These are phyloP conservation scores for Heteromyza rotundicornis DNA, from an alignment of 2,888 invertebrate genomes.

Conservation along the genomic window DNA sequence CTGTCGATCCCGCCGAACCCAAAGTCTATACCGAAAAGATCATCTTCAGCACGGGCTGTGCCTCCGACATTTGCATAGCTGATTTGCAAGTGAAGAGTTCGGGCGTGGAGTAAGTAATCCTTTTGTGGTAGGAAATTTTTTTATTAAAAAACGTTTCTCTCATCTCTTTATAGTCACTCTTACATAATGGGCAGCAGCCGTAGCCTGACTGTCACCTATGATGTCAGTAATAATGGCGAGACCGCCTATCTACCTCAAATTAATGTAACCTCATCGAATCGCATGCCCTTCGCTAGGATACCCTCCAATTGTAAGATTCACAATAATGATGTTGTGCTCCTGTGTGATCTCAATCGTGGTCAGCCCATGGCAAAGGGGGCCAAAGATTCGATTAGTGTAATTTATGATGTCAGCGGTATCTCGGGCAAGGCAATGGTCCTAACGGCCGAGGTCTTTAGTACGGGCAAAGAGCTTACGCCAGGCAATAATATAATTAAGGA, in stretches of 20 bases:
- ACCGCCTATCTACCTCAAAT: conserved; percentile 64
- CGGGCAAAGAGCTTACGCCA: conserved; percentile 54
- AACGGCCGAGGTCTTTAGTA: conserved; percentile 58
- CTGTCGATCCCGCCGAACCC: conserved; percentile 59
- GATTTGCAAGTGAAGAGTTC: conserved; percentile 54
- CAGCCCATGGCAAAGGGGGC: conserved; percentile 51
- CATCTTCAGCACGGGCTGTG: conserved; percentile 61
- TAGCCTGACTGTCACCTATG: conserved; percentile 54
- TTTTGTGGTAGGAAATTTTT: not conserved
- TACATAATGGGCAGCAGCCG: conserved; percentile 58
- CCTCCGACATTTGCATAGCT: conserved; percentile 57
- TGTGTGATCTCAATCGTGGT: conserved; percentile 57
- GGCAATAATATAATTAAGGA: conserved; percentile 49
- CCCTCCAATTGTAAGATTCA: conserved; percentile 55
- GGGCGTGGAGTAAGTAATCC: conserved; percentile 49
- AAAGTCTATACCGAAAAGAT: conserved; percentile 55
- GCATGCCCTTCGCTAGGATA: conserved; percentile 55
- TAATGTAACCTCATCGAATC: conserved; percentile 62
- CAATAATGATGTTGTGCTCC: conserved; percentile 42
- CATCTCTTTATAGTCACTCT: conserved; percentile 40
- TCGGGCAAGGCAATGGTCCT: conserved; percentile 50
- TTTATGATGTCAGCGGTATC: conserved; percentile 57
- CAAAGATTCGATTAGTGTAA: conserved; percentile 47
- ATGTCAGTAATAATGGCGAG: conserved; percentile 63
- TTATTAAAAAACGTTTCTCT: not conserved